A percentile compares a stretch with the other conserved stretches of the same genome.
These are phyloP conservation scores for Chondrilla cf. caribensis DNA, from an alignment of 37 sponge, comb jelly and placozoan species.

Conservation along the genomic window DNA sequence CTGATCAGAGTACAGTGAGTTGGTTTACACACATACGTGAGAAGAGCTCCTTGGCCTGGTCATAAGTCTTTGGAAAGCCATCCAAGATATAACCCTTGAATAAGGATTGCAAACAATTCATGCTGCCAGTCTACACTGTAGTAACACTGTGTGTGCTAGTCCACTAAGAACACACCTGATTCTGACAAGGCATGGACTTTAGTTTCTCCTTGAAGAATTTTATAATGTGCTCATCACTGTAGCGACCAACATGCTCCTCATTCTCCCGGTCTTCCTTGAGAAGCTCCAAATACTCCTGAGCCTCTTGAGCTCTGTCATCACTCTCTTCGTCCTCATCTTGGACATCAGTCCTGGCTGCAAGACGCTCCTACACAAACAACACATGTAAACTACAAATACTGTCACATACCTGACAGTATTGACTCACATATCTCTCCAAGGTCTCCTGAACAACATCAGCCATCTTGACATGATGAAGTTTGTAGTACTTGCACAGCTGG, in stretches of 20 bases:
- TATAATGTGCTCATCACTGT: conserved; percentile 76
- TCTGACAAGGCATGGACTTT: conserved; percentile 90
- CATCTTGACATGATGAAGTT: conserved; percentile 86
- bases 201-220: conserved; percentile 83
- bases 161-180: conserved; percentile 42
- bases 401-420: too few relatives aligned
- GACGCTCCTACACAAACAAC: conserved; percentile 4
- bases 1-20: too few relatives aligned
- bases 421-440: conserved; percentile 64
- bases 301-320: conserved; percentile 80
- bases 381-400: background rate
- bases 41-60: conserved; percentile 84
- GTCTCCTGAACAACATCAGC: conserved; percentile 79
- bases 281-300: conserved; percentile 75
- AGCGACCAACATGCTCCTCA: conserved; percentile 74
- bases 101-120: background rate
- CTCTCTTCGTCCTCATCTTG: conserved; percentile 79
- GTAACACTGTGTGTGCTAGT: background rate
- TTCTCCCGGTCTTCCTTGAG: conserved; percentile 68
- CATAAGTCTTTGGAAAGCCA: conserved; percentile 92
- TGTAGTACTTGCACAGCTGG: conserved; percentile 87
- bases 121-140: too few relatives aligned
- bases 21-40: conserved; percentile 43
- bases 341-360: conserved; percentile 43
- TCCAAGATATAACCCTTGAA: conserved; percentile 82